phyloP scores from a whole-genome alignment of 2,113 vertebrate species.

The Brachyhypopomus gauderio region DNA sequence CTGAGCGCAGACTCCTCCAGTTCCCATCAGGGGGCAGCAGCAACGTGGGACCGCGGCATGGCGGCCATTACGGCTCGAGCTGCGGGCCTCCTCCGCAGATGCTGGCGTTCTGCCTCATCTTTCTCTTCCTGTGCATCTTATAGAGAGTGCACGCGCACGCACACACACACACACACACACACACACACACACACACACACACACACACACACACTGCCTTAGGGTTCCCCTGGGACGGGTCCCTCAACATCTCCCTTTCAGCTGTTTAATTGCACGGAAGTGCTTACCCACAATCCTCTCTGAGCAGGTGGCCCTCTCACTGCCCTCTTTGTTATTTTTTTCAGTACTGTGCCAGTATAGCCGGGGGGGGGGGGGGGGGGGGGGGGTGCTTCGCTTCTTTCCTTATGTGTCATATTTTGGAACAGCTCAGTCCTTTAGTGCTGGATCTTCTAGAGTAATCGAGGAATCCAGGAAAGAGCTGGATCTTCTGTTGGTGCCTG shows the following conservation, averaged over 20 bases:
- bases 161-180: no score
- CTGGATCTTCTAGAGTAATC: not conserved
- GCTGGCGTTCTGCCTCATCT: conserved; percentile 29
- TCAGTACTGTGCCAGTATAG: conserved; percentile 41
- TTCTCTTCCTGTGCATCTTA: conserved; percentile 35
- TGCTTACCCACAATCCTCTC: conserved; percentile 63
- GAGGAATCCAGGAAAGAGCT: conserved; percentile 25
- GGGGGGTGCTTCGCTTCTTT: no score
- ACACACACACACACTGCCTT: no score
- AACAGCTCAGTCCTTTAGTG: not conserved
- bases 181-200: no score
- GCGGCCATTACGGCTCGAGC: conserved; percentile 32
- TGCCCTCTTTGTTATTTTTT: conserved; percentile 64
- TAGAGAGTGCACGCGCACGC: no score
- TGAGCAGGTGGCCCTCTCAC: conserved; percentile 64
- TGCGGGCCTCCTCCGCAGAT: not conserved
- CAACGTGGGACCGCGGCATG: conserved; percentile 11
- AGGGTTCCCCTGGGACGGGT: conserved; percentile 47
- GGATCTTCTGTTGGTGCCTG: no score
- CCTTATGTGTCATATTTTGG: conserved; percentile 31
- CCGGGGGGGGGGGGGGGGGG: conserved; percentile 23
- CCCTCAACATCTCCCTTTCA: conserved; percentile 56
- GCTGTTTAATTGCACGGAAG: conserved; percentile 68
- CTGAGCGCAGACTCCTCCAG: conserved; percentile 61
- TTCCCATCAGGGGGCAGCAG: conserved; percentile 64